phyloP scores from a whole-genome alignment of 1,140 invertebrate genomes.

The Parasteatoda tepidariorum region DNA sequence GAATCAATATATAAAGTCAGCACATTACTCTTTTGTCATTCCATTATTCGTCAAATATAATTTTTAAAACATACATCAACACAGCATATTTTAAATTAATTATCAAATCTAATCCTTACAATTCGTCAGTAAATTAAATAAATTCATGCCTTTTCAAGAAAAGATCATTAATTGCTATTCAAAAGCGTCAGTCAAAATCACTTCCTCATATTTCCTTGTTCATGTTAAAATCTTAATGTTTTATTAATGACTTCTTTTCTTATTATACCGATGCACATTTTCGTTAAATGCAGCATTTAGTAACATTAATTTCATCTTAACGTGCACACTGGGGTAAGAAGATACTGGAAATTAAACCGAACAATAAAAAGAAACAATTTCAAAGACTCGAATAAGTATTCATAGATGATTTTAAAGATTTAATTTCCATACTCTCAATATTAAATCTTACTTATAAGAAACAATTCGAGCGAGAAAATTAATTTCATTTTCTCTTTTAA shows the following conservation, averaged over 20 bases:
- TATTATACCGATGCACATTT: background rate
- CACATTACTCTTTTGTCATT: too few species aligned
- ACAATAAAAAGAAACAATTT: background rate
- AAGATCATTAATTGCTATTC: background rate
- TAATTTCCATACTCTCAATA: background rate
- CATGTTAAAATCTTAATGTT: background rate
- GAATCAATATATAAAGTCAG: too few species aligned
- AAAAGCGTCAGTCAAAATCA: background rate
- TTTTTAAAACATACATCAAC: background rate
- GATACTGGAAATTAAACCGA: background rate
- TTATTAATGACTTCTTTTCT: background rate
- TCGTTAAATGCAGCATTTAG: background rate
- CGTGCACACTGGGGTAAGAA: background rate
- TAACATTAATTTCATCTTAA: background rate
- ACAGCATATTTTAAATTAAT: background rate
- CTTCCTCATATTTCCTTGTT: background rate
- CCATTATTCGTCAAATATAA: background rate
- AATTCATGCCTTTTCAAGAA: background rate
- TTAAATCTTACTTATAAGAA: background rate
- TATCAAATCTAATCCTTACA: background rate
- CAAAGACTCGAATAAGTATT: background rate
- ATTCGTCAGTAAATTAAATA: background rate
- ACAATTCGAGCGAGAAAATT: background rate
- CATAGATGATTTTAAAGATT: background rate
- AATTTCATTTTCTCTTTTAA: background rate